These are phyloP conservation scores for Lamprotornis superbus DNA, from an alignment of 2,113 vertebrate species.

Conservation along the genomic window DNA sequence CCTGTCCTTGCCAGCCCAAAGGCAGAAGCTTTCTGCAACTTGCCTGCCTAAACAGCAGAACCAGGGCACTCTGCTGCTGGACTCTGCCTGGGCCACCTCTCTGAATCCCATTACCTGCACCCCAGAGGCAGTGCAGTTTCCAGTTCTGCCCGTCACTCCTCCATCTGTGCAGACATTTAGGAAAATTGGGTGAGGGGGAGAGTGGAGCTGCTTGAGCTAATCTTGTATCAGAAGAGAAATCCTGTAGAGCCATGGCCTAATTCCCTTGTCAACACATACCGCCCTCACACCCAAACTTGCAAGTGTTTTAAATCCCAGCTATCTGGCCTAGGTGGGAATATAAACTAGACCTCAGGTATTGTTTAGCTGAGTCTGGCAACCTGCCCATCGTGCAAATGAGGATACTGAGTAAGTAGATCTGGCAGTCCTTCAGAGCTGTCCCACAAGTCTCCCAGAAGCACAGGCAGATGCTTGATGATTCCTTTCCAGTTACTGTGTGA, in stretches of 20 bases:
- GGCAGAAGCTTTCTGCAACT: not conserved
- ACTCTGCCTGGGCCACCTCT: not conserved
- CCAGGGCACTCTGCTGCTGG: accelerated
- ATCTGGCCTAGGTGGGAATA: not conserved
- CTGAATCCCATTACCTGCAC: accelerated
- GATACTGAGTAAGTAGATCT: not conserved
- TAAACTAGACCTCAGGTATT: constrained; percentile 42
- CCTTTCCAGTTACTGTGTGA: not conserved
- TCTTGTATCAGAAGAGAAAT: not conserved
- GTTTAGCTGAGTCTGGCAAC: constrained; percentile 23
- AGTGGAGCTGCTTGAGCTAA: not conserved
- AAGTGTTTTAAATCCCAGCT: constrained; percentile 20
- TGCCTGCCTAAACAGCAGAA: not conserved
- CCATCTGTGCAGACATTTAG: accelerated
- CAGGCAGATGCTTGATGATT: not conserved
- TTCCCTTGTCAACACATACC: not conserved
- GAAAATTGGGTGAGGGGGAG: not conserved
- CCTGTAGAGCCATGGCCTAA: not conserved
- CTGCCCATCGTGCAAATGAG: not conserved
- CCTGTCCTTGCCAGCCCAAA: not conserved
- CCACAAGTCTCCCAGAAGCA: not conserved
- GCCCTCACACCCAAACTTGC: not conserved
- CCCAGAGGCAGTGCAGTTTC: not conserved
- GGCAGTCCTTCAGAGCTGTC: constrained; percentile 27
- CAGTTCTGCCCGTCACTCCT: not conserved